Percentiles rank a stretch among this genome's conserved stretches.
Conservation (phyloP, 2,888 invertebrate genomes). For the Anoplius nigerrimus region DNA sequence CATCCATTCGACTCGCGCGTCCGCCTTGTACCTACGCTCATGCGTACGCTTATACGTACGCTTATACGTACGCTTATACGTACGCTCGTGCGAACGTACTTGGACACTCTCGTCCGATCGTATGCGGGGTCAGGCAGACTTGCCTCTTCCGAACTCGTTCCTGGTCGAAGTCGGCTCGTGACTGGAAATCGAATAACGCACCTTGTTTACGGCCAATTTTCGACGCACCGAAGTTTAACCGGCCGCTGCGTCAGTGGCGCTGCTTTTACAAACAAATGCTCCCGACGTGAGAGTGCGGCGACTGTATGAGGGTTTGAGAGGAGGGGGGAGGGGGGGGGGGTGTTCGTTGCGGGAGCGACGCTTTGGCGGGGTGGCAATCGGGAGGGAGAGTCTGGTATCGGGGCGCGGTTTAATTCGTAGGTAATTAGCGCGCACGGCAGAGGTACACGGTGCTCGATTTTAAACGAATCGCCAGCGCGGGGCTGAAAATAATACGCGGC, state of each 20-base stretch:
- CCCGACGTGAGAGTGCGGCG: slow-evolving; percentile 7
- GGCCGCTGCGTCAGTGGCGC: not conserved
- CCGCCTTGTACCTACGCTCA: not conserved
- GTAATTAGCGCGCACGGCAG: slow-evolving; percentile 36
- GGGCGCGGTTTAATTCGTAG: slow-evolving; percentile 42
- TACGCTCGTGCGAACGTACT: too few relatives aligned
- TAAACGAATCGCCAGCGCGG: slow-evolving; percentile 16
- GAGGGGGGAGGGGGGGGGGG: not conserved
- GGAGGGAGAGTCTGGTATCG: slow-evolving; percentile 9
- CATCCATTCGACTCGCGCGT: too few relatives aligned
- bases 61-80: too few relatives aligned
- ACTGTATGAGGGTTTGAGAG: not conserved
- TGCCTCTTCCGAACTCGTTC: too few relatives aligned
- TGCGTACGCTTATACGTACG: too few relatives aligned
- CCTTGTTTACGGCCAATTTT: slow-evolving; percentile 51
- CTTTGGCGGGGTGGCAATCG: too few relatives aligned
- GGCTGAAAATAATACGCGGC: slow-evolving; percentile 6
- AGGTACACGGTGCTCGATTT: slow-evolving; percentile 12
- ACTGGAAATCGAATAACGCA: slow-evolving; percentile 47
- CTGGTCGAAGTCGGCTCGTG: slow-evolving; percentile 15
- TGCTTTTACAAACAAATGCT: slow-evolving; percentile 42
- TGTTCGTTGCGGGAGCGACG: not conserved
- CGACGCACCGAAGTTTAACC: slow-evolving; percentile 27
- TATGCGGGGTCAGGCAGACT: too few relatives aligned
- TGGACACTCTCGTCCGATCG: too few relatives aligned